These are phyloP conservation scores for Myrmecophaga tridactyla DNA, from an alignment of 2,113 vertebrate genomes.

Conservation along the genomic window DNA sequence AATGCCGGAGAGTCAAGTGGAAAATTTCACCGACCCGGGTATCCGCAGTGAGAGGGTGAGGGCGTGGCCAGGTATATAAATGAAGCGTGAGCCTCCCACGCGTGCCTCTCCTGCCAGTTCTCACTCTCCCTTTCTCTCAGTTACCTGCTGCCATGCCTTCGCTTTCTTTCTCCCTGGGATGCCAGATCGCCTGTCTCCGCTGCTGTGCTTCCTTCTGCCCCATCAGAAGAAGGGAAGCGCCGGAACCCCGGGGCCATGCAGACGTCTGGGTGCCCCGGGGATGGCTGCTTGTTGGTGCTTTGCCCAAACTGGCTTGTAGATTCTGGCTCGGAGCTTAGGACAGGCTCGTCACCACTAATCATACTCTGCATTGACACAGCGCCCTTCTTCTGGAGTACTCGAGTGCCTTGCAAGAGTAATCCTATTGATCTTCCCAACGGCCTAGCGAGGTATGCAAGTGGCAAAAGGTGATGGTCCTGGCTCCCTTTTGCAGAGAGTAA, in stretches of 20 bases:
- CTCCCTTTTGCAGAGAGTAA: not conserved
- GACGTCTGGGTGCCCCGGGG: not conserved
- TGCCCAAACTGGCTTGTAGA: slow-evolving; percentile 49
- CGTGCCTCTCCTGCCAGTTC: not conserved
- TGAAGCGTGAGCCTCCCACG: no score
- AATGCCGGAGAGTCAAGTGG: slow-evolving; percentile 54
- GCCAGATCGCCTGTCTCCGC: not conserved
- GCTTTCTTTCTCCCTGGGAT: not conserved
- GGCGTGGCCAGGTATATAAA: not conserved
- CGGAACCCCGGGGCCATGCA: not conserved
- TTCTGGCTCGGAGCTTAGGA: slow-evolving; percentile 28
- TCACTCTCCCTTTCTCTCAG: not conserved
- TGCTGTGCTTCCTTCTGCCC: not conserved
- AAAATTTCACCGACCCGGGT: slow-evolving; percentile 62
- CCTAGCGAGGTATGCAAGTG: not conserved
- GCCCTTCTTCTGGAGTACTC: slow-evolving; percentile 24
- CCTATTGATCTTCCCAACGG: slow-evolving; percentile 6
- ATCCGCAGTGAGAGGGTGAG: not conserved
- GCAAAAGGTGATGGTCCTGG: not conserved
- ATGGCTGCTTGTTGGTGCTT: not conserved
- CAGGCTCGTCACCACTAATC: slow-evolving; percentile 11
- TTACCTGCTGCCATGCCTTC: not conserved
- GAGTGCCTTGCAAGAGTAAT: slow-evolving; percentile 24
- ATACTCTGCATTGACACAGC: not conserved
- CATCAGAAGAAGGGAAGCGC: not conserved